Conservation (phyloP, 2,888 invertebrate genomes). For the Drosophila crucigera region DNA sequence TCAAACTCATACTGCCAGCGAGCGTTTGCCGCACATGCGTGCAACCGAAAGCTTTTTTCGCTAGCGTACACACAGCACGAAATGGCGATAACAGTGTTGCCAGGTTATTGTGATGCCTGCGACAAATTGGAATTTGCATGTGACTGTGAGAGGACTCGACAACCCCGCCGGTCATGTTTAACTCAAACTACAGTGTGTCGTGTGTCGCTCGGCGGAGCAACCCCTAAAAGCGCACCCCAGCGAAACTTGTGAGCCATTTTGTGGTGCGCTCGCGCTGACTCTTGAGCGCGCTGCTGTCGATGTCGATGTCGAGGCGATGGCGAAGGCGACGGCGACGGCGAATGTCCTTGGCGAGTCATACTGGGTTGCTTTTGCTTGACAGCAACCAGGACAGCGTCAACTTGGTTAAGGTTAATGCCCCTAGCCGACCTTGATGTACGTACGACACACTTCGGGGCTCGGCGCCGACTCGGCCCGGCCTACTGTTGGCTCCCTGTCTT, state of each 20-base stretch:
- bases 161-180: constrained; percentile 47
- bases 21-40: constrained; percentile 49
- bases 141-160: constrained; percentile 24
- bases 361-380: constrained; percentile 47
- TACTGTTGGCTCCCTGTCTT: constrained; percentile 40
- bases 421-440: constrained; percentile 83
- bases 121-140: not conserved
- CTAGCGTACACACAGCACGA: constrained; percentile 41
- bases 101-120: constrained; percentile 9
- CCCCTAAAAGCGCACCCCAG: constrained; percentile 69
- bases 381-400: constrained; percentile 69
- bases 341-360: constrained; percentile 71
- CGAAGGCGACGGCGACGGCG: constrained; percentile 19
- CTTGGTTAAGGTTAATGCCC: constrained; percentile 83
- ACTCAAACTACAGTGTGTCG: constrained; percentile 59
- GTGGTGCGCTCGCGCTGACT: constrained; percentile 38
- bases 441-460: constrained; percentile 75
- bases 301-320: constrained; percentile 16
- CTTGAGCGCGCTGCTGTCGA: constrained; percentile 41
- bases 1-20: constrained; percentile 53
- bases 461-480: constrained; percentile 65
- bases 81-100: constrained; percentile 54
- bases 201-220: constrained; percentile 52
- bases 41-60: constrained; percentile 46
- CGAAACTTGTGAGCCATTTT: constrained; percentile 65